Base-by-base conservation (phyloP, 2,888 invertebrate species). In the Xestia rhomboidea region DNA sequence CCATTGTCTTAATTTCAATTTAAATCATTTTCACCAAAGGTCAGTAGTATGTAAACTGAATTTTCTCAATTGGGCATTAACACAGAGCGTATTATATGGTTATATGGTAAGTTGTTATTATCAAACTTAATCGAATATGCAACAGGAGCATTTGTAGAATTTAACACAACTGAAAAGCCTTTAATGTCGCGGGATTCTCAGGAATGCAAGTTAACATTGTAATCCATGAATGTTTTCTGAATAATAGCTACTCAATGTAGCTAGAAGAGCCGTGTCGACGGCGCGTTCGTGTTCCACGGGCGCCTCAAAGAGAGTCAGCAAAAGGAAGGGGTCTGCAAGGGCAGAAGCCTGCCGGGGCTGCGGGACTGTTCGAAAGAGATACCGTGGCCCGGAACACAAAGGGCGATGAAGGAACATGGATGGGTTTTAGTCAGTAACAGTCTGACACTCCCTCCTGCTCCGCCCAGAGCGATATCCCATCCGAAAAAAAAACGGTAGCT, bases 101-200 rank as follows among this genome's bases (percentile, higher is more conserved):
- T 54, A n/a, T 54, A 54, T 54, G 27, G n/a, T 54, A n/a, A 54
- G n/a, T 54, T 54, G 2, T 21, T 49, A n/a, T n/a, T 13, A 79
- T 30, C n/a, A 51, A 69, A 21, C 10, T 34, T 30, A 72, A 76
- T 63, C 0, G 30, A 83, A 77, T 80, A 81, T 77, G 67, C 27
- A 83, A 54, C 41, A 34, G 18, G n/a, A 51, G 54, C 66, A 82
- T 67, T 54, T 67, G 49, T 18, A 62, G 66, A 77, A 67, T 76
- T 10, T 8, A 82, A 49, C 38, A 54, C 21, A 10, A n/a, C 13
- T 18, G 24, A n/a, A 38, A n/a, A n/a, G n/a, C 18, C 15, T 38
- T 46, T 30, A 76, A 78, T 81, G 75, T 44, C 81, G 2, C 2
- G 54, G 27, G 11, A 57, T 64, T 76, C 79, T 44, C 76, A 68